Evolutionary conservation across 2,888 invertebrate genomes (phyloP).

Genomic region (Disparrhopalites patrizii): DNA sequence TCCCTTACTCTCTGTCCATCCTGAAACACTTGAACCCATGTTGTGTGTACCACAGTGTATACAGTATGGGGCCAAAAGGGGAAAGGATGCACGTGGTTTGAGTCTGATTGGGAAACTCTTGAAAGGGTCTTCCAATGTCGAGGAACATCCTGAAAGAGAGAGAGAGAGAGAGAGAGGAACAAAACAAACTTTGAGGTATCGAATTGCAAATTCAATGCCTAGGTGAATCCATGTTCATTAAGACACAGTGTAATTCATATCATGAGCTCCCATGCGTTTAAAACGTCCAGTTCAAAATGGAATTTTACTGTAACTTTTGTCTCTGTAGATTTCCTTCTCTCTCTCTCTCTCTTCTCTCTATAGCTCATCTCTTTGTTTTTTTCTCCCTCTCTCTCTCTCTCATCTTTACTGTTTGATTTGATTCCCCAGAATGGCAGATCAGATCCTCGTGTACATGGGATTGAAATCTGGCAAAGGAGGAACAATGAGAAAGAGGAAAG

Average conservation of each 20-base stretch:
- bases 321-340: not conserved
- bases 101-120: too few species aligned
- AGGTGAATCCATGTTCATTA: not conserved
- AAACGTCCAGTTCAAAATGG: not conserved
- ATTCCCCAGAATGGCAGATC: not conserved
- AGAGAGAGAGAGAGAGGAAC: too few species aligned
- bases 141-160: too few species aligned
- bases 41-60: too few species aligned
- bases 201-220: slow-evolving; percentile 15
- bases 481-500: not conserved
- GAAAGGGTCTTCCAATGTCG: too few species aligned
- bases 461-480: not conserved
- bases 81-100: too few species aligned
- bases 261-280: not conserved
- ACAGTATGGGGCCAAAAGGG: too few species aligned
- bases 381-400: not conserved
- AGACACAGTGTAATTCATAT: not conserved
- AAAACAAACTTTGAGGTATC: slow-evolving; percentile 25
- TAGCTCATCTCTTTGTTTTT: not conserved
- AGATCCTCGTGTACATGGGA: not conserved
- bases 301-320: not conserved
- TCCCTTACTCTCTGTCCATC: not conserved
- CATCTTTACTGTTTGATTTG: not conserved
- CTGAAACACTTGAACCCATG: too few species aligned
- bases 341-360: not conserved